phyloP scores from a whole-genome alignment of 2,888 invertebrate genomes.

The Deilephila elpenor region DNA sequence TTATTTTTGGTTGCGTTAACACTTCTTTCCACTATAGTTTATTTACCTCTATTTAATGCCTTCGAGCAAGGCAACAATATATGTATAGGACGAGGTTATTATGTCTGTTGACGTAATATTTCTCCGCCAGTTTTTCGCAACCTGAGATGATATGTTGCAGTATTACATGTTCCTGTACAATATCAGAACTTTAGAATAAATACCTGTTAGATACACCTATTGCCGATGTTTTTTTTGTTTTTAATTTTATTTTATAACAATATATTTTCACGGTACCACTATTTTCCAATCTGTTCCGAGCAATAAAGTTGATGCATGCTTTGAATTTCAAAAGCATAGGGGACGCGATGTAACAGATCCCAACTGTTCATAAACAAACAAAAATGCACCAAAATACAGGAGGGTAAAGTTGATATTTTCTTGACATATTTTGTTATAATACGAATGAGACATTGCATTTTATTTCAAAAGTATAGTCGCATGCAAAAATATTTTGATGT shows the following conservation, averaged over 20 bases:
- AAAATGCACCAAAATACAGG: neutral
- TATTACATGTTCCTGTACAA: neutral
- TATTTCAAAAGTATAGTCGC: slow-evolving; percentile 4
- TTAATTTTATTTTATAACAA: slow-evolving; percentile 24
- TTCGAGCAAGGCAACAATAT: no score
- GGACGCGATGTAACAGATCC: slow-evolving; percentile 39
- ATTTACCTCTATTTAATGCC: no score
- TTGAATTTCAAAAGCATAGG: slow-evolving; percentile 61
- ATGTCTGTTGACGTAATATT: no score
- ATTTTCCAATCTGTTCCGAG: slow-evolving; percentile 66
- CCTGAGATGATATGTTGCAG: no score
- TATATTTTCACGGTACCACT: slow-evolving; percentile 46
- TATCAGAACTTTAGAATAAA: neutral
- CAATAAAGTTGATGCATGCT: slow-evolving; percentile 62
- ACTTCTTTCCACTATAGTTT: no score
- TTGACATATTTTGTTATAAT: neutral
- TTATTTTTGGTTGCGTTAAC: slow-evolving; percentile 31
- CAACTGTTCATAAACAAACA: neutral
- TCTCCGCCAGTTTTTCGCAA: no score
- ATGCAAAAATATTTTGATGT: slow-evolving; percentile 20
- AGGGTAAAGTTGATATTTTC: neutral
- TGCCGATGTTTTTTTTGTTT: neutral
- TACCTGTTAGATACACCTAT: no score
- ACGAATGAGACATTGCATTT: slow-evolving; percentile 22
- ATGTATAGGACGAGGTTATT: no score